Evolutionary conservation across 2,113 vertebrate species (phyloP).

Genomic region (Oryzias melastigma): DNA sequence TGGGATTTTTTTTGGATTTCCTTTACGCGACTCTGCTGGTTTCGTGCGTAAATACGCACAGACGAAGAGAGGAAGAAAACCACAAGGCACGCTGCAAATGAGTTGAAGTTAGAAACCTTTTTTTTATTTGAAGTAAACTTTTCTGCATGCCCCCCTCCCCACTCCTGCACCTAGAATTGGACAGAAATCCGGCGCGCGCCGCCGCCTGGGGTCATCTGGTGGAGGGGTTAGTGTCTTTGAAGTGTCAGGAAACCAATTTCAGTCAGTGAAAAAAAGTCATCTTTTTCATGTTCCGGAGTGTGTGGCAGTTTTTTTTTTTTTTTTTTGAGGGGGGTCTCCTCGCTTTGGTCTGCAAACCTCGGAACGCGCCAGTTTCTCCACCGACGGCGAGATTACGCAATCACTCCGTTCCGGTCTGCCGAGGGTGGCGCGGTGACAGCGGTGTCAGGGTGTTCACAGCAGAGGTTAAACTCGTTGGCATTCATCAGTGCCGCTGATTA

Average conservation of each 20-base stretch:
- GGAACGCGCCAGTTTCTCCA: neutral
- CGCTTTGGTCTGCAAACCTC: neutral
- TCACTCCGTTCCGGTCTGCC: neutral
- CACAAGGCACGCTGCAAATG: neutral
- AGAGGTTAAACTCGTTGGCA: conserved; percentile 41
- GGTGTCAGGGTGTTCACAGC: conserved; percentile 39
- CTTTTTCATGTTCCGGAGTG: too few species aligned
- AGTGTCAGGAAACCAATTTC: neutral
- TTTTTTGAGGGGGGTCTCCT: too few species aligned
- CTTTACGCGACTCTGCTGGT: neutral
- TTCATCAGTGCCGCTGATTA: conserved; percentile 44
- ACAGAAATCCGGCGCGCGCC: too few species aligned
- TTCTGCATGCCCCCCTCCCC: too few species aligned
- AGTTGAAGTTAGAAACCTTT: too few species aligned
- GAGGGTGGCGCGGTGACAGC: conserved; percentile 5
- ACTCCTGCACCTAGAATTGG: too few species aligned
- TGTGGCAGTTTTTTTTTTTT: too few species aligned
- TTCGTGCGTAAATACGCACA: conserved; percentile 30
- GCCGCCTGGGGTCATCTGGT: neutral
- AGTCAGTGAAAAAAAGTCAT: too few species aligned
- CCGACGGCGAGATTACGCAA: neutral
- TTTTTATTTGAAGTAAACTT: too few species aligned
- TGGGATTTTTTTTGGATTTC: too few species aligned
- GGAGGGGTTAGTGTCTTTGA: neutral
- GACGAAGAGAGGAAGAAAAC: neutral